Evolutionary conservation across 2,888 invertebrate species (phyloP).

Genomic region (Drosophila rellima): DNA sequence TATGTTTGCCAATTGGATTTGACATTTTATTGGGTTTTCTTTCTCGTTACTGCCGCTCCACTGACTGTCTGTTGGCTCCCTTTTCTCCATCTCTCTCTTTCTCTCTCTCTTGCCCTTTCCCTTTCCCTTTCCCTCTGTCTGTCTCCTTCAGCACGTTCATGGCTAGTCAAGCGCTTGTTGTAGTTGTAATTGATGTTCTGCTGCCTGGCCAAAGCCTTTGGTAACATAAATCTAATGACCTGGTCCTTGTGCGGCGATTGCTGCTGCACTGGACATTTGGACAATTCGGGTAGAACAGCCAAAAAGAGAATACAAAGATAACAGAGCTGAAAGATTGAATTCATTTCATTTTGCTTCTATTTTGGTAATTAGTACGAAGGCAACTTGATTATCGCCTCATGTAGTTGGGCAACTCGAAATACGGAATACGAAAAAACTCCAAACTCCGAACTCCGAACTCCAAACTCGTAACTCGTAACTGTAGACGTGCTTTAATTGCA

Average conservation of each 20-base stretch:
- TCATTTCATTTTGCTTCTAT: conserved; percentile 52
- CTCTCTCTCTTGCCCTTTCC: background rate
- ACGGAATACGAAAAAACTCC: conserved; percentile 10
- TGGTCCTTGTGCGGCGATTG: conserved; percentile 26
- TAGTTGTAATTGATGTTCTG: conserved; percentile 74
- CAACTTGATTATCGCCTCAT: conserved; percentile 70
- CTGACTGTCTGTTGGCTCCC: conserved; percentile 47
- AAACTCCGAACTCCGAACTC: conserved; percentile 25
- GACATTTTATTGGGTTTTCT: conserved; percentile 81
- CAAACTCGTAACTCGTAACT: conserved; percentile 41
- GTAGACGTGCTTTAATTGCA: conserved; percentile 63
- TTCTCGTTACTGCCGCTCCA: conserved; percentile 77
- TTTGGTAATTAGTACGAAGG: conserved; percentile 68
- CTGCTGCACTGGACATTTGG: conserved; percentile 24
- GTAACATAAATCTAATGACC: conserved; percentile 75
- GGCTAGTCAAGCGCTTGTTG: conserved; percentile 37
- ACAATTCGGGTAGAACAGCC: conserved; percentile 8
- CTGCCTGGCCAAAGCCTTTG: conserved; percentile 59
- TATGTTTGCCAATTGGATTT: conserved; percentile 80
- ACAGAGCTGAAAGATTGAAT: conserved; percentile 55
- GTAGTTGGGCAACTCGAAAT: conserved; percentile 6
- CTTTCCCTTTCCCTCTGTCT: background rate
- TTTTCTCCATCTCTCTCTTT: background rate
- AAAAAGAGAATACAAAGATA: conserved; percentile 13
- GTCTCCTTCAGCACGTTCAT: conserved; percentile 7